Conservation (phyloP, 1,140 invertebrate genomes). For the Ditylenchus dipsaci region DNA sequence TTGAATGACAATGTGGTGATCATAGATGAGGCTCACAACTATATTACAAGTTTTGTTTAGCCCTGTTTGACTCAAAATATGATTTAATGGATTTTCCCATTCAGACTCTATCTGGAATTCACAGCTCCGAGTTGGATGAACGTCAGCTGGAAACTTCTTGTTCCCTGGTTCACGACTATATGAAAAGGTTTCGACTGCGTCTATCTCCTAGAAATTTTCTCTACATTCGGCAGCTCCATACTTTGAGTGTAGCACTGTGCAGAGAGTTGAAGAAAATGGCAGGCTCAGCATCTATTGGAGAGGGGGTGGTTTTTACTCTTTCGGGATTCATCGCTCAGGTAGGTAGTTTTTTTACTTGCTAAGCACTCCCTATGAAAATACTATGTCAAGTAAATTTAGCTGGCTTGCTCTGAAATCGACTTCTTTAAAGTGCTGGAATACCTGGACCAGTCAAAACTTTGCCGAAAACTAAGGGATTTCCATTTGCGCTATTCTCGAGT, state of each 20-base stretch:
- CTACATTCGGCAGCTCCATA: conserved; percentile 78
- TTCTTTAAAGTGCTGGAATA: conserved; percentile 45
- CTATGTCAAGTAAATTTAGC: conserved; percentile 26
- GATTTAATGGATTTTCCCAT: not conserved
- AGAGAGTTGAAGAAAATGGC: conserved; percentile 55
- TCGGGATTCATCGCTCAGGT: conserved; percentile 21
- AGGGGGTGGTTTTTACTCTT: conserved; percentile 15
- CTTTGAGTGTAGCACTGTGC: conserved; percentile 72
- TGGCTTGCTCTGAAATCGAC: conserved; percentile 60
- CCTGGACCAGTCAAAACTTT: conserved; percentile 42
- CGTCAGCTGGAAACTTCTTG: conserved; percentile 63
- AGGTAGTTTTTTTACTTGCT: not conserved
- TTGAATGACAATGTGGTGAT: conserved; percentile 80
- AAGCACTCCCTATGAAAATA: not conserved
- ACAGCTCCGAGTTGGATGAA: conserved; percentile 65
- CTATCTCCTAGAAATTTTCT: conserved; percentile 79
- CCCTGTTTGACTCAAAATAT: not conserved
- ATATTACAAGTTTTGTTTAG: conserved; percentile 67
- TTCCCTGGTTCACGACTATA: conserved; percentile 66
- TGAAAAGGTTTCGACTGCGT: conserved; percentile 69
- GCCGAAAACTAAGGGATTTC: conserved; percentile 50
- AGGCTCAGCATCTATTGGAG: not conserved
- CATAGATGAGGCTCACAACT: conserved; percentile 94
- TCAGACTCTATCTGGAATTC: conserved; percentile 13
- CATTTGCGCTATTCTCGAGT: conserved; percentile 13